phyloP scores from a whole-genome alignment of 2,888 invertebrate genomes.

The Melitaea athalia region DNA sequence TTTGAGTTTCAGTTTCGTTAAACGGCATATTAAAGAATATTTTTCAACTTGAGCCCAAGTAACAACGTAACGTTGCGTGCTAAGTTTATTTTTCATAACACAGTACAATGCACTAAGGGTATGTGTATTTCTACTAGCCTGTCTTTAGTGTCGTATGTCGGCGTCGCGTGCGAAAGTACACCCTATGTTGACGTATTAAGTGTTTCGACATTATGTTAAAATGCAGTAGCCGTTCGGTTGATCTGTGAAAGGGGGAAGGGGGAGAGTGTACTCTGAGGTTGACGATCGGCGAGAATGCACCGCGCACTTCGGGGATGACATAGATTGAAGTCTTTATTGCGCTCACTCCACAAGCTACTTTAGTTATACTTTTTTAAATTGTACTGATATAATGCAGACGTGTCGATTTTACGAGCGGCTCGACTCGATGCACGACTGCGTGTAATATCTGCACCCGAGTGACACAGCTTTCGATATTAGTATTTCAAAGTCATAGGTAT shows the following conservation, averaged over 20 bases:
- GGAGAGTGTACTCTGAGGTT: constrained; percentile 62
- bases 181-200: constrained; percentile 55
- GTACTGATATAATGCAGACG: constrained; percentile 17
- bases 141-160: constrained; percentile 28
- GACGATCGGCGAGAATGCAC: constrained; percentile 76
- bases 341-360: constrained; percentile 31
- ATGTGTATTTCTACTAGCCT: constrained; percentile 40
- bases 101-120: constrained; percentile 47
- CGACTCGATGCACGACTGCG: background rate
- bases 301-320: constrained; percentile 62
- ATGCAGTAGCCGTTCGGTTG: constrained; percentile 45
- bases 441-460: background rate
- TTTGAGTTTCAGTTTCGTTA: constrained; percentile 2
- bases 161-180: constrained; percentile 27
- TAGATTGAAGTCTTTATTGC: constrained; percentile 69
- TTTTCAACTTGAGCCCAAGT: constrained; percentile 20
- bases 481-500: no score
- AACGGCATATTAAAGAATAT: constrained; percentile 4
- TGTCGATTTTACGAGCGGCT: constrained; percentile 9
- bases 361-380: constrained; percentile 31
- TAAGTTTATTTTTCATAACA: constrained; percentile 53
- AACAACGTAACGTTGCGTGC: constrained; percentile 40
- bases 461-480: background rate
- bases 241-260: constrained; percentile 53
- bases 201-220: constrained; percentile 34